phyloP scores from a whole-genome alignment of 1,140 invertebrate species.

The Hylaeus volcanicus region DNA sequence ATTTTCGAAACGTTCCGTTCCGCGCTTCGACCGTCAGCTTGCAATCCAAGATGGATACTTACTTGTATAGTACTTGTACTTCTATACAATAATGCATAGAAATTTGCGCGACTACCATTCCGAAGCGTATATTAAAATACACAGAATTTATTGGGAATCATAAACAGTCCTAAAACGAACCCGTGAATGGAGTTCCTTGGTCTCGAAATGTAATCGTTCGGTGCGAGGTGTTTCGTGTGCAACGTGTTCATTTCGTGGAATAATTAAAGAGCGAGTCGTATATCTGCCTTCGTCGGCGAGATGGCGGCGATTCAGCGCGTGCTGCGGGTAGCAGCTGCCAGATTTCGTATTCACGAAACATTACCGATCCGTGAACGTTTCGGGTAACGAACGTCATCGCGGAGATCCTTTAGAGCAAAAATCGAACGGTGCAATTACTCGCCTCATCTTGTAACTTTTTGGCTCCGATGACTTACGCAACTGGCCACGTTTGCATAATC shows the following conservation, averaged over 20 bases:
- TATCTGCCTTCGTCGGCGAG: background rate
- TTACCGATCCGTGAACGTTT: conserved; percentile 21
- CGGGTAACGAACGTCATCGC: background rate
- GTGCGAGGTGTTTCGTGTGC: background rate
- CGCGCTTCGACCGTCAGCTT: no score
- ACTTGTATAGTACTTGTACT: no score
- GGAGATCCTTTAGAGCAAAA: background rate
- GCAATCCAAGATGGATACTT: no score
- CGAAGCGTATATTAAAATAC: no score
- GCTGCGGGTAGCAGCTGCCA: background rate
- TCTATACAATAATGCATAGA: no score
- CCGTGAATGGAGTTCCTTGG: background rate
- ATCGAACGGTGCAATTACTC: conserved; percentile 31
- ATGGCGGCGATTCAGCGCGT: no score
- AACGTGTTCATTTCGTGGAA: conserved; percentile 11
- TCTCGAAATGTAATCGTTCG: no score
- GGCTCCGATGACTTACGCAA: conserved; percentile 25
- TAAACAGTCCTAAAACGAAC: background rate
- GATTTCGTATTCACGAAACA: conserved; percentile 25
- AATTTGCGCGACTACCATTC: no score
- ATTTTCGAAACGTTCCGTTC: background rate
- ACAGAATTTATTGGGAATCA: no score
- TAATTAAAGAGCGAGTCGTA: conserved; percentile 19
- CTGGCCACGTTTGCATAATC: conserved; percentile 43
- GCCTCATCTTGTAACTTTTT: conserved; percentile 16